Base-by-base conservation (phyloP, 2,113 vertebrate genomes). In the Chauna torquata region DNA sequence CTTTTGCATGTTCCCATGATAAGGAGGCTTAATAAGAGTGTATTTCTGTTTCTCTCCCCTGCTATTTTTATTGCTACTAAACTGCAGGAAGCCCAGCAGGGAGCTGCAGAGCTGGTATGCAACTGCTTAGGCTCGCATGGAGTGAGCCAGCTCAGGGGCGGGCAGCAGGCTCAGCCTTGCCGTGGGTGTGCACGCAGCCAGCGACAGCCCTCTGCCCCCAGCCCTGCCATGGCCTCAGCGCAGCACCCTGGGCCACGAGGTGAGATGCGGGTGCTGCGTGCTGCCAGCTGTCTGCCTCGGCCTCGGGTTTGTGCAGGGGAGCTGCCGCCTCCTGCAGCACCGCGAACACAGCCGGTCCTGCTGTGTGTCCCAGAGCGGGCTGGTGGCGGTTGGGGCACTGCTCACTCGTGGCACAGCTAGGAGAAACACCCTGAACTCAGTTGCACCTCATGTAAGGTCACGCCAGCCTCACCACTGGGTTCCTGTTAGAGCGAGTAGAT, bases 391-490 rank as follows among this genome's bases (percentile, higher is more conserved):
- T 1, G 0, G 3, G 77, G 27, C 49, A 17, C 1, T 1, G 9
- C 66, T 54, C 30, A 0, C 16, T 3, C 5, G 0, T 34, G 64
- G 11, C 86, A 8, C 50, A 4, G 5, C 55, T 16, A 2, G 27
- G 42, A 52, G 71, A 36, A 36, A 18, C 9, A n/a, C 44, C 19
- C 65, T 3, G 23, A 24, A 12, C 14, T 5, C 12, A 2, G 75
- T 4, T 27, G 50, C 94, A 1, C 28, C 1, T 4, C 75, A 1
- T 3, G 0, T 5, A 2, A 30, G 65, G 68, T 16, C 54, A 5
- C 62, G 5, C 18, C 88, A 40, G 86, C 79, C 75, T 4, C 66
- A 6, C 91, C 59, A 2, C 95, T 88, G 93, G 94, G 52, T 64
- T 1, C 70, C 79, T 19, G 11, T 13, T 44, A 34, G 40, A 82